Evolutionary conservation across 2,888 invertebrate species (phyloP), one percentile per base, ranked within the genome.

Genomic region (Dinocampus coccinellae): DNA sequence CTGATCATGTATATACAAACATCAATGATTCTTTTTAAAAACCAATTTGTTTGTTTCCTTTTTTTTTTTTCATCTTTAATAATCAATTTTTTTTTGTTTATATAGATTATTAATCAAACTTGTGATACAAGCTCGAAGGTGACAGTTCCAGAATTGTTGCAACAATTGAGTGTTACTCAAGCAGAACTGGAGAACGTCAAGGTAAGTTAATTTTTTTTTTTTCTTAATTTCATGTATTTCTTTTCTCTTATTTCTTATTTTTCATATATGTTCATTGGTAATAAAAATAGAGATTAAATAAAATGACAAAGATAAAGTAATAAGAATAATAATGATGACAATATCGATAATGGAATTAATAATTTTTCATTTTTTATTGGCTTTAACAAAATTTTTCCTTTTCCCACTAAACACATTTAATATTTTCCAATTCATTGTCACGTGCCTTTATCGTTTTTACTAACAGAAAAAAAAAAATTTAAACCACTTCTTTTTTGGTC

Each of bases 161-260:
- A 93, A 85, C 94, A 95, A 88, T 89, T 96, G 82, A 94, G 95
- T 88, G 92, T 93, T 78, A 95, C 95, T 33, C 94, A 95, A 89
- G 93, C 92, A 52, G 95, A 96, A 89, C 90, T 96, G 88, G 95
- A 95, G 88, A 95, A 94, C 88, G 92, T 96, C 85, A 93, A 94
- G 92, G 95, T 95, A 90, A 91, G 90, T 87, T 71, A 22, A 24
- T 42, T 13, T 47, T 24, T 24, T 42, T 24, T 26, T 24, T 24
- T 11, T 16, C 10, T 47, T 11, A 16, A n/a, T 63, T 36, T 58
- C 29, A 24, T 24, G 42, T 62, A 13, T 9, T 36, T 24, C 42
- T 47, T 20, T 47, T 20, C 4, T 47, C 7, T 16, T n/a, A 16
- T n/a, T 16, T 47, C 16, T 47, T 16, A n/a, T 1, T 3, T 16